Evolutionary conservation across 2,113 vertebrate genomes (phyloP).

Genomic region (Lontra canadensis): DNA sequence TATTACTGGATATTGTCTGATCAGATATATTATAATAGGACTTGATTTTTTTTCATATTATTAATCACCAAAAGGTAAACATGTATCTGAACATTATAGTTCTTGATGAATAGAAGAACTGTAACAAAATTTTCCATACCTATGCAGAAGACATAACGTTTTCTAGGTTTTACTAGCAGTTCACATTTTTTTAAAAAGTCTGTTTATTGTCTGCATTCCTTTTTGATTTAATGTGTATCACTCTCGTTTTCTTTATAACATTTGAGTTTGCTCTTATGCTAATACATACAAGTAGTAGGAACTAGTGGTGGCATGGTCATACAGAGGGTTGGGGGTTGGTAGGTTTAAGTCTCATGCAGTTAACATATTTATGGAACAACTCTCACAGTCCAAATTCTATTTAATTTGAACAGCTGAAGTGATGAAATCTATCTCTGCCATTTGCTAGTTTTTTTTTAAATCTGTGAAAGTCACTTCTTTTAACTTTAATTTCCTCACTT

Average conservation of each 20-base stretch:
- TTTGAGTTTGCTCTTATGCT: background rate
- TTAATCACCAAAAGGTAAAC: background rate
- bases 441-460: slow-evolving; percentile 16
- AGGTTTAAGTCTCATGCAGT: background rate
- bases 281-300: background rate
- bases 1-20: background rate
- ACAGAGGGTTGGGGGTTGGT: background rate
- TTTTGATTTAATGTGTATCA: background rate
- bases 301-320: background rate
- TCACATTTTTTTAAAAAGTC: background rate
- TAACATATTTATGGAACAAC: background rate
- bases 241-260: background rate
- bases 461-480: background rate
- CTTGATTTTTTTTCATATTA: background rate
- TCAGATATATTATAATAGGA: background rate
- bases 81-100: background rate
- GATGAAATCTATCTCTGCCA: slow-evolving; percentile 6
- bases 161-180: background rate
- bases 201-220: background rate
- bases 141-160: background rate
- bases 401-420: background rate
- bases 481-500: slow-evolving; percentile 21
- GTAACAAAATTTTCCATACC: background rate
- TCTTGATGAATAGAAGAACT: slow-evolving; percentile 1
- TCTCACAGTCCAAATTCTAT: background rate